These are phyloP conservation scores for Columba janthina DNA, from an alignment of 2,113 vertebrate species.

Conservation along the genomic window DNA sequence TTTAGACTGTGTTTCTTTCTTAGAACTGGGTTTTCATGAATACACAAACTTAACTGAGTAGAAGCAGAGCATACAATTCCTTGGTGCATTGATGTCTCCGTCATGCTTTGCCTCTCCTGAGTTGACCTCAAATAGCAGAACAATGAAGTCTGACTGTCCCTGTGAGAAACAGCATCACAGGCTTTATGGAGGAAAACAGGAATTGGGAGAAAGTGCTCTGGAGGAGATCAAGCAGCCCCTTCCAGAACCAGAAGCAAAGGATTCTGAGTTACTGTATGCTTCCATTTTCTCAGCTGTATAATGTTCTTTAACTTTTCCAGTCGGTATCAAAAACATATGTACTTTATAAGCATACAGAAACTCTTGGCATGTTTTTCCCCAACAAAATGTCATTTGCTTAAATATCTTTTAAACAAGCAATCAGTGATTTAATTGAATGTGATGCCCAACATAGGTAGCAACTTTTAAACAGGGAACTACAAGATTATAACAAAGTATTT, in stretches of 20 bases:
- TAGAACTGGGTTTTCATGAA: not conserved
- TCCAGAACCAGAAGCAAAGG: not conserved
- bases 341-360: not conserved
- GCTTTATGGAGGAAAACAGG: not conserved
- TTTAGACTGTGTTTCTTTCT: not conserved
- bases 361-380: not conserved
- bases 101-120: not conserved
- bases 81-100: not conserved
- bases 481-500: fast-evolving
- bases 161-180: not conserved
- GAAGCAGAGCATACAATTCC: not conserved
- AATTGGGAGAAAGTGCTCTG: not conserved
- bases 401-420: not conserved
- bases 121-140: not conserved
- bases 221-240: not conserved
- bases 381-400: not conserved
- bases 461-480: not conserved
- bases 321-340: fast-evolving
- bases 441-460: not conserved
- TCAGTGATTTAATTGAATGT: not conserved
- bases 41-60: not conserved
- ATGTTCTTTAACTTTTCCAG: not conserved
- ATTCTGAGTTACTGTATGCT: not conserved
- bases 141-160: not conserved
- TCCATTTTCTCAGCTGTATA: not conserved